Evolutionary conservation across 2,113 vertebrate species (phyloP).

Genomic region (Accipiter virgatus): DNA sequence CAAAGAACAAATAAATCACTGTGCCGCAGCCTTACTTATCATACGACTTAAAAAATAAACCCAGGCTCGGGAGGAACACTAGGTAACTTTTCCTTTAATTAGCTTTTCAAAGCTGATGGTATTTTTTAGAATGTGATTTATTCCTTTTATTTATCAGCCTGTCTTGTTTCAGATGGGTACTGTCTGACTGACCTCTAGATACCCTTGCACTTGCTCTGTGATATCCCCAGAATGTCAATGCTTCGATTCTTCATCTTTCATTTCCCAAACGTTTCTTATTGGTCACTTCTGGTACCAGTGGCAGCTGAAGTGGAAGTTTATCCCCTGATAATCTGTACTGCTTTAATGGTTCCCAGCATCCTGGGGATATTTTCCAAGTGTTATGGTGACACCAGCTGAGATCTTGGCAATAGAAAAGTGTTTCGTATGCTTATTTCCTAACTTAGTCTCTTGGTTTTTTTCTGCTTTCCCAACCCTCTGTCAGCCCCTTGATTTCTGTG

Average conservation of each 20-base stretch:
- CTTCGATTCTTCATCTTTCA: conserved; percentile 18
- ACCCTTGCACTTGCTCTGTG: conserved; percentile 39
- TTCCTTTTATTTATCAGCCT: neutral
- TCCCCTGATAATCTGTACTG: conserved; percentile 27
- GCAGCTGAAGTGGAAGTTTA: conserved; percentile 49
- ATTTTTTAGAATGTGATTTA: neutral
- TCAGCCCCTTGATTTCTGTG: neutral
- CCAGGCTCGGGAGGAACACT: neutral
- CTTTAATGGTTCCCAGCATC: conserved; percentile 30
- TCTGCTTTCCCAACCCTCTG: neutral
- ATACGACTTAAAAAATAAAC: neutral
- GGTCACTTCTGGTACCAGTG: neutral
- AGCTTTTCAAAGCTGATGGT: neutral
- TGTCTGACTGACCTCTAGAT: conserved; percentile 40
- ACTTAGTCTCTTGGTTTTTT: neutral
- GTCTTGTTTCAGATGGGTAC: neutral
- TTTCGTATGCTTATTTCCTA: conserved; percentile 24
- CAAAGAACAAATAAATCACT: neutral
- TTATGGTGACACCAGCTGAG: conserved; percentile 45
- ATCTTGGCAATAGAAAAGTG: conserved; percentile 21
- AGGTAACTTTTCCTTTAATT: neutral
- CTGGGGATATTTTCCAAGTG: conserved; percentile 38
- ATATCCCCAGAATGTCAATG: conserved; percentile 11
- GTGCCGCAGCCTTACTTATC: neutral
- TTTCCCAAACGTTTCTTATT: conserved; percentile 1